phyloP scores from a whole-genome alignment of 2,113 vertebrate genomes.

The Athene noctua region DNA sequence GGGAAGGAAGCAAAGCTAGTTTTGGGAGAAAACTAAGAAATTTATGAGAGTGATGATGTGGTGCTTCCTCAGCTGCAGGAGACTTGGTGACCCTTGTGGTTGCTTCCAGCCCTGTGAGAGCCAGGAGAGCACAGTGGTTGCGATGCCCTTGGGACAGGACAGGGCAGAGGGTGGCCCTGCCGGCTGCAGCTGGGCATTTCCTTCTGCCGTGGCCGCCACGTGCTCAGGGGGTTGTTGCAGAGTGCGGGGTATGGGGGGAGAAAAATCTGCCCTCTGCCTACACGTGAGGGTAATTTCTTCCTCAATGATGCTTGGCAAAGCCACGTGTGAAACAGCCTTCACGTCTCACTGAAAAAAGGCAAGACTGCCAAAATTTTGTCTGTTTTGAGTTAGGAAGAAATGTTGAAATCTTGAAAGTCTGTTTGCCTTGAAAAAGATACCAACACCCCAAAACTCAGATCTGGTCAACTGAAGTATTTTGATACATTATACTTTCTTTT shows the following conservation, averaged over 20 bases:
- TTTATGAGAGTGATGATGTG: background rate
- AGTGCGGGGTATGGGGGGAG: background rate
- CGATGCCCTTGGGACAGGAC: fast-evolving
- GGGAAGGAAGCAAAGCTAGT: background rate
- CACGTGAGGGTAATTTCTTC: background rate
- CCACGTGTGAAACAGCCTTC: constrained; percentile 12
- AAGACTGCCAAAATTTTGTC: constrained; percentile 43
- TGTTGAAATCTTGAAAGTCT: constrained; percentile 38
- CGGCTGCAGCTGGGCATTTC: background rate
- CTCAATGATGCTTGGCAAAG: constrained; percentile 21
- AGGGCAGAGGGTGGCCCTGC: background rate
- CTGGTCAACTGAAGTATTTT: constrained; percentile 47
- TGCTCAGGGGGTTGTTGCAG: background rate
- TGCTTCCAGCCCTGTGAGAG: background rate
- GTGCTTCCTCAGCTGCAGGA: background rate
- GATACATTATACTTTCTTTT: background rate
- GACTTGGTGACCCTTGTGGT: fast-evolving
- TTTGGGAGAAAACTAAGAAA: background rate
- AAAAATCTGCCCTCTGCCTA: background rate
- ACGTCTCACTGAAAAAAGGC: background rate
- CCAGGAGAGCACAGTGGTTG: background rate
- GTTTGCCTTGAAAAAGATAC: constrained; percentile 42
- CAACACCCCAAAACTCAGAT: constrained; percentile 23
- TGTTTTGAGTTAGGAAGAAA: constrained; percentile 39
- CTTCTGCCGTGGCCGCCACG: fast-evolving